Base-by-base conservation (phyloP, 2,888 invertebrate genomes). In the Scelioninae gen. 1 region DNA sequence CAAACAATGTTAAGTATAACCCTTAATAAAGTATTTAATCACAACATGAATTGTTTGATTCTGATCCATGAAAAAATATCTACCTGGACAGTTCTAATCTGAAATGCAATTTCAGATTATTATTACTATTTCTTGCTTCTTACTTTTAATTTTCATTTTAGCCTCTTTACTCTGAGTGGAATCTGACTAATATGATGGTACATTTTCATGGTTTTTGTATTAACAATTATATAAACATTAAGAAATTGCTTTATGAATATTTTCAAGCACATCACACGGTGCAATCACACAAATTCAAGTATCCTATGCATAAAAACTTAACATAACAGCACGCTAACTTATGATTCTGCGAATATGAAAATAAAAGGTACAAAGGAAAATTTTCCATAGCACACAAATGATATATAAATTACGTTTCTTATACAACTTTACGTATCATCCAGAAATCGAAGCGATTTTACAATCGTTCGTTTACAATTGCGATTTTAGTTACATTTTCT, bases 11-110 rank as follows among this genome's bases (percentile, higher is more conserved):
- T 58, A 58, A 58, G n/a, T 40, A 56, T 53, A 71, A 58, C 55
- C 31, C 38, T 65, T 60, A 56, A 71, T 78, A 71, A 56, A 72
- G 23, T 49, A 68, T 68, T 68, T 47, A 62, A 60, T 69, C 58
- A 62, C 62, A 51, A 49, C 9, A 11, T 40, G 7, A 6, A 66
- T 40, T 66, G 43, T 15, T 66, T 55, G 38, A 55, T 65, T 29
- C n/a, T 13, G 43, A 55, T 66, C 13, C n/a, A 23, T 55, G 66
- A 66, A 53, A 66, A 66, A 55, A 43, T 66, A 55, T 55, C 40
- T 66, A 53, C 31, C 55, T 66, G 55, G 55, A 66, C n/a, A 31
- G 23, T 49, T 29, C 1, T 49, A 3, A 10, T 9, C 45, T 6
- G 43, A 11, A 5, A 15, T 15, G 5, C 6, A n/a, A n/a, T n/a